phyloP scores from a whole-genome alignment of 1,140 invertebrate genomes.

The Battus philenor region DNA sequence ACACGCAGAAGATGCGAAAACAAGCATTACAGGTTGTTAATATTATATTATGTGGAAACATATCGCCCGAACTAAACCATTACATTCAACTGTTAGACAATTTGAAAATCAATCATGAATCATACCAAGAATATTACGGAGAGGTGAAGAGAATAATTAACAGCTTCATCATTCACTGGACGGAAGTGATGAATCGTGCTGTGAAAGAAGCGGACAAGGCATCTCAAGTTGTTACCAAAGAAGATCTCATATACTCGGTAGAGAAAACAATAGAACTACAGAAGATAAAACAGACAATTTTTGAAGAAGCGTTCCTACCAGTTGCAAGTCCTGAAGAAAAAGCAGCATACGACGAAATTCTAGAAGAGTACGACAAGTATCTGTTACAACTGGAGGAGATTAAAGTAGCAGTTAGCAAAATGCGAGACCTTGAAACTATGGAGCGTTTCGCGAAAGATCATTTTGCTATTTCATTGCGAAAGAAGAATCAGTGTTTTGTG shows the following conservation, averaged over 20 bases:
- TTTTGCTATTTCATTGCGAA: constrained; percentile 32
- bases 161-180: constrained; percentile 39
- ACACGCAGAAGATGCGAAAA: constrained; percentile 29
- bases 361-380: constrained; percentile 19
- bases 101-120: constrained; percentile 31
- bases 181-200: constrained; percentile 30
- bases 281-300: constrained; percentile 31
- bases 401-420: constrained; percentile 19
- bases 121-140: constrained; percentile 41
- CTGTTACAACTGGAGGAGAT: constrained; percentile 25
- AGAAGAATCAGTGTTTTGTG: constrained; percentile 32
- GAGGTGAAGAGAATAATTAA: constrained; percentile 39
- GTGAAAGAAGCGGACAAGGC: constrained; percentile 36
- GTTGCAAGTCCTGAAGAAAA: constrained; percentile 25
- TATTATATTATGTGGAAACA: constrained; percentile 31
- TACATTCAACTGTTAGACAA: constrained; percentile 29
- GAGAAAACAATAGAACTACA: constrained; percentile 34
- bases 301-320: constrained; percentile 34
- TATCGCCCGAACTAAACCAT: constrained; percentile 28
- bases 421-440: constrained; percentile 36
- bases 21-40: constrained; percentile 22
- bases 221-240: constrained; percentile 22
- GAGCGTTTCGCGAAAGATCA: constrained; percentile 34
- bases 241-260: constrained; percentile 28
- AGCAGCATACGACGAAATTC: constrained; percentile 31